Percentiles rank a stretch among this genome's conserved stretches.
phyloP scores from a whole-genome alignment of 2,888 invertebrate genomes.

The Orthosia cruda region DNA sequence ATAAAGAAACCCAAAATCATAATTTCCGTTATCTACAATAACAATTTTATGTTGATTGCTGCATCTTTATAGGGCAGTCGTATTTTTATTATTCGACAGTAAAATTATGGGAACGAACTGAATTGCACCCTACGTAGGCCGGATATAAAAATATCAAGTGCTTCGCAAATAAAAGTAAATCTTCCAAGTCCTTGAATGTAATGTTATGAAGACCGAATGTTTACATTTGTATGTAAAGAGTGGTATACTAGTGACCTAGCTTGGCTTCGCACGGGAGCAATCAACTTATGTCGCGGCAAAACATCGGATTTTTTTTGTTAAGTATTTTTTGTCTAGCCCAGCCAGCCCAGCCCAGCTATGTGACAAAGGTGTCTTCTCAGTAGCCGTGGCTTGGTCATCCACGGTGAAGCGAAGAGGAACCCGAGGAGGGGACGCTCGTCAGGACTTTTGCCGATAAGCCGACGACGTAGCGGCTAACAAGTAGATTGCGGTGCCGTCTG shows the following conservation, averaged over 20 bases:
- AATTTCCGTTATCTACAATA: constrained; percentile 64
- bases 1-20: constrained; percentile 61
- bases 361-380: too few relatives aligned
- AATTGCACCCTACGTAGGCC: constrained; percentile 53
- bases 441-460: too few relatives aligned
- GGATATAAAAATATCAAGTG: constrained; percentile 58
- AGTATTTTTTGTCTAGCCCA: too few relatives aligned
- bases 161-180: constrained; percentile 53
- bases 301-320: background rate
- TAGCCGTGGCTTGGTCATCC: too few relatives aligned
- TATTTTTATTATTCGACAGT: constrained; percentile 67
- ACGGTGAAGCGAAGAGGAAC: too few relatives aligned
- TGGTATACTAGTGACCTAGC: background rate
- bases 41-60: constrained; percentile 67
- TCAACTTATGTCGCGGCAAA: background rate
- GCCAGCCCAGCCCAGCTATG: too few relatives aligned
- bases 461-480: too few relatives aligned
- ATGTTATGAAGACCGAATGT: constrained; percentile 19
- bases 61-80: constrained; percentile 63
- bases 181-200: constrained; percentile 20
- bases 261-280: background rate
- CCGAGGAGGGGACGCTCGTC: too few relatives aligned
- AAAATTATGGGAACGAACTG: constrained; percentile 66
- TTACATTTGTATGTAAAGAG: constrained; percentile 9
- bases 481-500: too few relatives aligned